Evolutionary conservation across 2,113 vertebrate species (phyloP).

Genomic region (Nestor notabilis): DNA sequence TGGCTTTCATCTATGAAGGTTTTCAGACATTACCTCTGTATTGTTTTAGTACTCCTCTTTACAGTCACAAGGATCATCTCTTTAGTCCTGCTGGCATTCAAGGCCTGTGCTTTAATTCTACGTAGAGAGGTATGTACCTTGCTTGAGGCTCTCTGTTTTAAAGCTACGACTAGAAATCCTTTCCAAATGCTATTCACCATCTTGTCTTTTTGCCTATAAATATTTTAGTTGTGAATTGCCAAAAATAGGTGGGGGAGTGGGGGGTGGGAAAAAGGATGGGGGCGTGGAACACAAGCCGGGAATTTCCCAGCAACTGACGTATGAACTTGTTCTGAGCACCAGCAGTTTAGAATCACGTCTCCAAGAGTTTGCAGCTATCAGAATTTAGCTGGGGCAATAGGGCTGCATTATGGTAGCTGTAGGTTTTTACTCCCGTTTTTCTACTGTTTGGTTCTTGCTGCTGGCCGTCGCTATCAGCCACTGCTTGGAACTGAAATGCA

Average conservation of each 20-base stretch:
- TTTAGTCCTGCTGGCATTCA: background rate
- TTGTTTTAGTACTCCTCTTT: background rate
- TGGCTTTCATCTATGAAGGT: background rate
- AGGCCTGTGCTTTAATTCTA: background rate
- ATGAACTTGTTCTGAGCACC: background rate
- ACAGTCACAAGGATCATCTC: background rate
- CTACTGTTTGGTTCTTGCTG: background rate
- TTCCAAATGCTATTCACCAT: fast-evolving
- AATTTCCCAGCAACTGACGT: background rate
- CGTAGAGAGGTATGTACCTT: background rate
- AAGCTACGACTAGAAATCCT: background rate
- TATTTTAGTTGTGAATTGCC: background rate
- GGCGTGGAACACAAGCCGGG: background rate
- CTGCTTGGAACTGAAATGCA: background rate
- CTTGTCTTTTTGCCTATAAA: background rate
- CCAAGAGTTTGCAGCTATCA: background rate
- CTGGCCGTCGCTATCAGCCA: fast-evolving
- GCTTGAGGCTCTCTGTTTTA: background rate
- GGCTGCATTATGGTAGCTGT: background rate
- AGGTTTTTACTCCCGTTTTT: background rate
- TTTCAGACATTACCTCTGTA: background rate
- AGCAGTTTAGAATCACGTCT: background rate
- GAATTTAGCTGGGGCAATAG: background rate
- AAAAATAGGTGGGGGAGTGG: background rate
- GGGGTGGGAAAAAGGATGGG: background rate